Conservation (phyloP, 2,113 vertebrate genomes). For the Oryctolagus cuniculus region DNA sequence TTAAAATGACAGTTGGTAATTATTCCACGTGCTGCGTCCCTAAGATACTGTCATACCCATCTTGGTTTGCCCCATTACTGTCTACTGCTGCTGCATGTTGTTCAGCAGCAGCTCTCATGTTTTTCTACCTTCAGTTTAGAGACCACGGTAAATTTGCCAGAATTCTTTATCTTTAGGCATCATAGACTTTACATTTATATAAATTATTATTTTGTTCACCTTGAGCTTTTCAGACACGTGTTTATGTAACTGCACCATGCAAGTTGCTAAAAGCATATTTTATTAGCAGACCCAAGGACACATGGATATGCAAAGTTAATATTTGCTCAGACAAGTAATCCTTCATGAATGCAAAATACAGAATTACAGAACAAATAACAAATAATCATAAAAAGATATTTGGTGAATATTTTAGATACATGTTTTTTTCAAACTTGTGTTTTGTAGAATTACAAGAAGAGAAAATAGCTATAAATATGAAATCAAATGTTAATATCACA, state of each 20-base stretch:
- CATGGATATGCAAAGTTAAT: constrained; percentile 35
- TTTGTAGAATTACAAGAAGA: constrained; percentile 48
- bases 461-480: constrained; percentile 60
- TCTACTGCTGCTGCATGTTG: background rate
- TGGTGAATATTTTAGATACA: constrained; percentile 61
- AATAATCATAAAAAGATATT: constrained; percentile 23
- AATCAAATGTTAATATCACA: constrained; percentile 53
- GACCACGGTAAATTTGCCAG: background rate
- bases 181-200: background rate
- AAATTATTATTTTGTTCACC: constrained; percentile 34
- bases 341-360: constrained; percentile 51
- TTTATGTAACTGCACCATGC: constrained; percentile 20
- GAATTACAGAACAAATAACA: constrained; percentile 33
- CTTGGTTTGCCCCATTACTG: background rate
- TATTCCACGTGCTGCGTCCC: background rate
- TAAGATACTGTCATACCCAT: too few species aligned
- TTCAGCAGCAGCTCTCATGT: background rate
- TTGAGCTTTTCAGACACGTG: constrained; percentile 41
- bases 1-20: constrained; percentile 2
- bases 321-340: constrained; percentile 59
- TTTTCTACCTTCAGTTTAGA: background rate
- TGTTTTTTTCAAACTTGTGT: constrained; percentile 55
- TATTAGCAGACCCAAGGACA: constrained; percentile 44
- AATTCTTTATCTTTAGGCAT: constrained; percentile 9
- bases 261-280: constrained; percentile 59